A percentile compares a stretch with the other conserved stretches of the same genome.
phyloP scores from a whole-genome alignment of 2,797 vertebrate species.

The Urocyon cinereoargenteus region DNA sequence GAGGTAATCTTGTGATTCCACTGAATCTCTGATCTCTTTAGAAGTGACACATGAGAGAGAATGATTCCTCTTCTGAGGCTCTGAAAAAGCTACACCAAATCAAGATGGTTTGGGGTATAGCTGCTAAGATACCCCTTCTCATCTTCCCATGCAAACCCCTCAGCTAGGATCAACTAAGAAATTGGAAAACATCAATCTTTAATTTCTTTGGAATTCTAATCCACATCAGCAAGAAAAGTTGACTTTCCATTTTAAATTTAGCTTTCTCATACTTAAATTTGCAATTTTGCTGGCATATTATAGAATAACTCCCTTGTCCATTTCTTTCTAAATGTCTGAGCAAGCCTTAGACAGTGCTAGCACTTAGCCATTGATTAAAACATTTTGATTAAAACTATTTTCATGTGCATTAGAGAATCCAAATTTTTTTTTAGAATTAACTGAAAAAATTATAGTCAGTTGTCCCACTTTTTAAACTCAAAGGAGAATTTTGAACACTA shows the following conservation, averaged over 20 bases:
- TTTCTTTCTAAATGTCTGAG: slow-evolving; percentile 41
- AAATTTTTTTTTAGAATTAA: slow-evolving; percentile 56
- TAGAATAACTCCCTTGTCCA: not conserved
- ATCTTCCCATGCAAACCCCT: not conserved
- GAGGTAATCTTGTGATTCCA: not conserved
- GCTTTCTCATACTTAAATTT: slow-evolving; percentile 44
- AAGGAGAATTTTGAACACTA: not conserved
- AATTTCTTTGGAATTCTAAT: slow-evolving; percentile 39
- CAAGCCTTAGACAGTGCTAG: slow-evolving; percentile 17
- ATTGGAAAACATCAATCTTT: not conserved
- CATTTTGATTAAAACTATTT: slow-evolving; percentile 25
- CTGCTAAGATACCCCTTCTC: not conserved
- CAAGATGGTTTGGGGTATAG: not conserved
- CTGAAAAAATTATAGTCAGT: slow-evolving; percentile 17
- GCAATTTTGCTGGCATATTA: not conserved
- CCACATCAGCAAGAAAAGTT: slow-evolving; percentile 12
- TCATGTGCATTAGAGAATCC: slow-evolving; percentile 17
- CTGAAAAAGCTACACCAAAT: not conserved
- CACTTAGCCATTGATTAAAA: slow-evolving; percentile 48
- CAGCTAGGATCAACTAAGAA: slow-evolving; percentile 6
- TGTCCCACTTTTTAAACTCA: slow-evolving; percentile 36
- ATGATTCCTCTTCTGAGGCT: not conserved
- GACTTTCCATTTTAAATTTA: not conserved
- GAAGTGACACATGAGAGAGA: not conserved
- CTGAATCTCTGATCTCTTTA: not conserved